Conservation (phyloP, 2,797 vertebrate species). For the Gephyroberyx darwinii region DNA sequence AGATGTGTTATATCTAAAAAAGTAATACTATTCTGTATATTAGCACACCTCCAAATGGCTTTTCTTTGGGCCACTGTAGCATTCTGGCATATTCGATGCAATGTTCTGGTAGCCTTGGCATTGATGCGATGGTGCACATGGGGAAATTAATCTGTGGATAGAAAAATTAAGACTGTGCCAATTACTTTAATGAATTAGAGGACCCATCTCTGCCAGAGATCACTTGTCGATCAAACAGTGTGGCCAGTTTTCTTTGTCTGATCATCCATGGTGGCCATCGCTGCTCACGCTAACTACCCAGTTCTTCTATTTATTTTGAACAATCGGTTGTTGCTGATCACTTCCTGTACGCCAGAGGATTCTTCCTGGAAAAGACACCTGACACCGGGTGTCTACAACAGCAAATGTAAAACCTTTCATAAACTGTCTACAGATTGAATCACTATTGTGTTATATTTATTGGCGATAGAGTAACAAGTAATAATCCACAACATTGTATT, state of each 20-base stretch:
- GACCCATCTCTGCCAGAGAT: no score
- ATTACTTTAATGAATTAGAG: background rate
- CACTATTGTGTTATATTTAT: no score
- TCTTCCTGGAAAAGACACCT: no score
- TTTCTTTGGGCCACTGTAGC: constrained; percentile 95
- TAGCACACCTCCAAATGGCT: constrained; percentile 92
- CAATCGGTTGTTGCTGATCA: no score
- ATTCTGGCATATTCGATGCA: constrained; percentile 94
- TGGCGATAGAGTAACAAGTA: no score
- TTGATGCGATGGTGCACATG: constrained; percentile 98
- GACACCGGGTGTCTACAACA: no score
- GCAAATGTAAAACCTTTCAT: background rate
- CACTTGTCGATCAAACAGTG: no score
- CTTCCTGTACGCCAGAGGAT: no score
- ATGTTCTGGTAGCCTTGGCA: constrained; percentile 96
- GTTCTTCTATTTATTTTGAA: background rate
- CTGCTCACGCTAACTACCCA: no score
- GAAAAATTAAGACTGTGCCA: background rate
- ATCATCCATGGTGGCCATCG: no score
- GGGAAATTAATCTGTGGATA: constrained; percentile 92
- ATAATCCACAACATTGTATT: background rate
- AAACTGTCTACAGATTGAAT: background rate
- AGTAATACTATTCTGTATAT: background rate
- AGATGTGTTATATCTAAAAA: background rate
- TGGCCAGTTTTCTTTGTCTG: no score